Base-by-base conservation (phyloP, 2,113 vertebrate genomes). In the Xiphorhynchus elegans region DNA sequence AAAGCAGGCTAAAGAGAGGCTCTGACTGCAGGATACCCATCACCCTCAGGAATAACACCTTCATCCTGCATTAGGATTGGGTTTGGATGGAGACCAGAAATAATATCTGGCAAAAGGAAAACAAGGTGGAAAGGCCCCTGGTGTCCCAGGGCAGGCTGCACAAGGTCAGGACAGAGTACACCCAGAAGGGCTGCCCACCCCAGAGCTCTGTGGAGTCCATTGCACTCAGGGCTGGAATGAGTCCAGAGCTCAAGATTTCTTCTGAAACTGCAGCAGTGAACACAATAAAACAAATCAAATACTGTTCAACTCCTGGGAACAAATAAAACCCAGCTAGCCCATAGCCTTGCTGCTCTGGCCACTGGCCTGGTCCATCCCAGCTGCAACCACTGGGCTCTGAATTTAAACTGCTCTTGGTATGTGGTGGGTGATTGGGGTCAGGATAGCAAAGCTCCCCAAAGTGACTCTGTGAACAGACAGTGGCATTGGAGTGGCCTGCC, bases 191-290 rank as follows among this genome's bases (percentile, higher is more conserved):
- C 33, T 52, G 44, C 21, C 37, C 29, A 6, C 26, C 18, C 16
- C n/a, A 37, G 37, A 44, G 35, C 29, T 59, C 60, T 6, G 21
- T 42, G 0, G 6, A 89, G 40, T 13, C 47, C 60, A 25, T 42
- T 1, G 0, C 1, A 1, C 56, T 6, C 5, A n/a, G 12, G 39
- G 25, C 31, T 13, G 12, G 25, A 29, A 31, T 6, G 7, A 73
- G 44, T 14, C 20, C 14, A 9, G 37, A 89, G 47, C 67, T 50
- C 35, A 10, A 49, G 18, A 18, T 24, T 50, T 53, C 40, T 62
- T 35, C 42, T 21, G 17, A 23, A 66, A 16, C 40, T 9, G 42
- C 60, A 47, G 42, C 14, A 31, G 31, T 11, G 14, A 25, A 25
- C 24, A 35, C 44, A 68, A 17, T 2, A 39, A 66, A 86, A 62